Conservation (phyloP, 2,797 vertebrate genomes). For the Pangasius macronema region DNA sequence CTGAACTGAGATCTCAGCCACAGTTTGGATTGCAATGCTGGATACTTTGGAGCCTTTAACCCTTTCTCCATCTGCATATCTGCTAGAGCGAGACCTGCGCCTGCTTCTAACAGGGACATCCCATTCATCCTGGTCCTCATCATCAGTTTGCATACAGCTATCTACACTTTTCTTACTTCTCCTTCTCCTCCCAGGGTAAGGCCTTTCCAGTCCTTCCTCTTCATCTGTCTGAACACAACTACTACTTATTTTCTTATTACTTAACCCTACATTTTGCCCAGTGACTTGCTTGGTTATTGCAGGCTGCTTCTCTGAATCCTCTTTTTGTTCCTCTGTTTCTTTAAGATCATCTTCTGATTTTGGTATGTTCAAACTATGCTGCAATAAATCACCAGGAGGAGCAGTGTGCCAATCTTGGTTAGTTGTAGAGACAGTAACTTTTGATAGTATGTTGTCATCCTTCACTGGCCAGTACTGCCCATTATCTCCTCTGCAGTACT, state of each 20-base stretch:
- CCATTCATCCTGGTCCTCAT: constrained; percentile 98
- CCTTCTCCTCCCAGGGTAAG: constrained; percentile 83
- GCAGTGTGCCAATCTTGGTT: constrained; percentile 78
- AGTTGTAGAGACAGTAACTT: constrained; percentile 70
- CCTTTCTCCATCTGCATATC: constrained; percentile 85
- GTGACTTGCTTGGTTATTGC: constrained; percentile 75
- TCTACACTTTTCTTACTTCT: constrained; percentile 89
- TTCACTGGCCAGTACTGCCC: constrained; percentile 91
- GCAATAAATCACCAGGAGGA: constrained; percentile 74
- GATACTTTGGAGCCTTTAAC: constrained; percentile 87
- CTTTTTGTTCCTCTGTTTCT: constrained; percentile 79
- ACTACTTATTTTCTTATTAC: constrained; percentile 87
- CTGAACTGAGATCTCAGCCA: constrained; percentile 97
- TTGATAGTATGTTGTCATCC: constrained; percentile 79
- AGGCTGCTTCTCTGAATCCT: constrained; percentile 79
- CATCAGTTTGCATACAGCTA: constrained; percentile 93
- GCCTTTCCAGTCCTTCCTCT: constrained; percentile 87
- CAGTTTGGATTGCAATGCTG: constrained; percentile 96
- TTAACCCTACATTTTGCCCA: constrained; percentile 75
- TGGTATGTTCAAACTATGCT: constrained; percentile 63
- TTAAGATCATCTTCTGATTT: constrained; percentile 65
- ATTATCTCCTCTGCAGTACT: constrained; percentile 84
- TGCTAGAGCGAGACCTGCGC: constrained; percentile 83
- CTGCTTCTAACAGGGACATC: constrained; percentile 86
- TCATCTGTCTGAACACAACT: constrained; percentile 97